A percentile compares a stretch with the other conserved stretches of the same genome.
Conservation (phyloP, 1,140 invertebrate species). For the Lutraria rhynchaena region DNA sequence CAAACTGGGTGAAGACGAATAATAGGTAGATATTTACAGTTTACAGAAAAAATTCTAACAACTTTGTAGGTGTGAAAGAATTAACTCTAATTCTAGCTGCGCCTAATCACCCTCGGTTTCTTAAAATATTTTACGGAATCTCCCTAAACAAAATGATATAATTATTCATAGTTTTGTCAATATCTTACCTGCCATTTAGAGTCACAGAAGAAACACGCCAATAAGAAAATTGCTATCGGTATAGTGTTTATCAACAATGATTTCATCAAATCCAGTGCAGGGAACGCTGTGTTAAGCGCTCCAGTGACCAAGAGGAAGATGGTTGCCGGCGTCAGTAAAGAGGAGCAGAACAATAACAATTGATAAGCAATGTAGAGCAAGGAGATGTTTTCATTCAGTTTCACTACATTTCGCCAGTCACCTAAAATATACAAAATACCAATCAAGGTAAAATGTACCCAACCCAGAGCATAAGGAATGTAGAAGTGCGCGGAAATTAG, state of each 20-base stretch:
- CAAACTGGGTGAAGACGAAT: too few species aligned
- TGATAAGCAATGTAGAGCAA: constrained; percentile 79
- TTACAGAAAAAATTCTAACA: too few species aligned
- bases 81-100: too few species aligned
- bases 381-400: constrained; percentile 77
- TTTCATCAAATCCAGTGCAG: constrained; percentile 82
- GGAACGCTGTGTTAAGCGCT: constrained; percentile 85
- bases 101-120: too few species aligned
- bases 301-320: constrained; percentile 87
- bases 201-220: constrained; percentile 83
- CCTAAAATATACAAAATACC: constrained; percentile 1
- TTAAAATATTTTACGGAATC: too few species aligned
- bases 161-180: too few species aligned
- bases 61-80: too few species aligned
- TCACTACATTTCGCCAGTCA: constrained; percentile 72
- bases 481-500: too few species aligned
- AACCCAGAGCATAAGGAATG: too few species aligned
- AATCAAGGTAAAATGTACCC: too few species aligned
- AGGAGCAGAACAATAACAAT: constrained; percentile 83
- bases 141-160: too few species aligned
- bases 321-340: constrained; percentile 86
- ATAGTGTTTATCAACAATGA: constrained; percentile 83
- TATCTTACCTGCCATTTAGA: constrained; percentile 83
- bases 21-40: too few species aligned
- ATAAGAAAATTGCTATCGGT: constrained; percentile 83